Evolutionary conservation across 2,113 vertebrate species (phyloP).

Genomic region (Eleginops maclovinus): DNA sequence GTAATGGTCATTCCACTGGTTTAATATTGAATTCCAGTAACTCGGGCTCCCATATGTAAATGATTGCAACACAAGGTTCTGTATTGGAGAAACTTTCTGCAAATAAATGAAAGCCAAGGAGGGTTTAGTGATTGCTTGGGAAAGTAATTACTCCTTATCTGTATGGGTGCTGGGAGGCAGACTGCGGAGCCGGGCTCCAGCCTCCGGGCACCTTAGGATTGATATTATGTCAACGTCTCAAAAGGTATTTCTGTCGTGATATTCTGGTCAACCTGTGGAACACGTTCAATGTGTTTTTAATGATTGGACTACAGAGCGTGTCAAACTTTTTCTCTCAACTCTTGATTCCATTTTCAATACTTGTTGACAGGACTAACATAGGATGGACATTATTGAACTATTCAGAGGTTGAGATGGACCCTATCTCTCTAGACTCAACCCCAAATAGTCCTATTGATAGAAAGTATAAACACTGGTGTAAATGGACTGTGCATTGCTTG

Average conservation of each 20-base stretch:
- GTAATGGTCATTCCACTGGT: conserved; percentile 40
- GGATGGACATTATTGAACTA: conserved; percentile 44
- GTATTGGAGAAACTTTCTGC: conserved; percentile 57
- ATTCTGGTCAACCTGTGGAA: conserved; percentile 36
- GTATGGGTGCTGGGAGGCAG: conserved; percentile 34
- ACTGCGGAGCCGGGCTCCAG: conserved; percentile 11
- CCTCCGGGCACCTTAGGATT: conserved; percentile 28
- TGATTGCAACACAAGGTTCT: conserved; percentile 41
- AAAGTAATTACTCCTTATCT: conserved; percentile 83
- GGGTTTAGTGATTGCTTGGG: conserved; percentile 53
- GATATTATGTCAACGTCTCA: conserved; percentile 47
- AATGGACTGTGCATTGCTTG: not conserved
- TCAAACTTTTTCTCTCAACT: conserved; percentile 28
- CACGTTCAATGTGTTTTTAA: conserved; percentile 21
- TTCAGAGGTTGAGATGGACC: not conserved
- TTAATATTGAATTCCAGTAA: conserved; percentile 64
- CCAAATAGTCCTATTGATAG: conserved; percentile 19
- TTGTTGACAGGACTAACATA: conserved; percentile 4
- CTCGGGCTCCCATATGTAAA: conserved; percentile 39
- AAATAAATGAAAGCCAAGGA: conserved; percentile 62
- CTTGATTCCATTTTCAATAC: conserved; percentile 47
- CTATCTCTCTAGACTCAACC: not conserved
- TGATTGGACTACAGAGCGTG: conserved; percentile 23
- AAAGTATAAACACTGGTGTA: conserved; percentile 16
- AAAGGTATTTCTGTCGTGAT: conserved; percentile 44